Conservation (phyloP, 2,797 vertebrate genomes). For the Epinephelus coioides region DNA sequence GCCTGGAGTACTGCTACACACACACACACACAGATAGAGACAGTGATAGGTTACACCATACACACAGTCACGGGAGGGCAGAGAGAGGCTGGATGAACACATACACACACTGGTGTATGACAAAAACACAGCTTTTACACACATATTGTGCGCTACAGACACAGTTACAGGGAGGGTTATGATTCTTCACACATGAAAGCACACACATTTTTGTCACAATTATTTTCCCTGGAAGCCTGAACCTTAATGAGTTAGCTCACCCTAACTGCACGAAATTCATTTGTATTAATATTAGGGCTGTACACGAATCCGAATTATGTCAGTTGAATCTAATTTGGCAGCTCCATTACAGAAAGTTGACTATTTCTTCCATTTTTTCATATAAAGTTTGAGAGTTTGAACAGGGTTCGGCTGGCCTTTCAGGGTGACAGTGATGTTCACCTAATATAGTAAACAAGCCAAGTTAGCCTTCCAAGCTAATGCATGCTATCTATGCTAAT, state of each 20-base stretch:
- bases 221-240: not conserved
- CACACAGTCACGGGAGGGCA: slow-evolving; percentile 26
- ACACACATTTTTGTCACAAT: not conserved
- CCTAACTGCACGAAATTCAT: not conserved
- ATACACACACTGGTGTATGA: not conserved
- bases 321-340: no score
- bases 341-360: no score
- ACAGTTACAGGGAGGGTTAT: not conserved
- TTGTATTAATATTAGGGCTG: no score
- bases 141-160: not conserved
- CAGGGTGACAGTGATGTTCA: no score
- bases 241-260: not conserved
- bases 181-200: not conserved
- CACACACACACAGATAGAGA: slow-evolving; percentile 23
- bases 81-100: slow-evolving; percentile 6
- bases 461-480: no score
- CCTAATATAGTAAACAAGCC: no score
- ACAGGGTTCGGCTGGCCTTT: no score
- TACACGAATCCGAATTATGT: no score
- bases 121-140: not conserved
- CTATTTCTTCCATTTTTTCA: no score
- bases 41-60: slow-evolving; percentile 41
- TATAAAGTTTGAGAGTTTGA: no score
- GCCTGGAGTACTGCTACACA: slow-evolving; percentile 32
- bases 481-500: no score